Base-by-base conservation (phyloP, 2,888 invertebrate genomes). In the Cheilosia urbana region DNA sequence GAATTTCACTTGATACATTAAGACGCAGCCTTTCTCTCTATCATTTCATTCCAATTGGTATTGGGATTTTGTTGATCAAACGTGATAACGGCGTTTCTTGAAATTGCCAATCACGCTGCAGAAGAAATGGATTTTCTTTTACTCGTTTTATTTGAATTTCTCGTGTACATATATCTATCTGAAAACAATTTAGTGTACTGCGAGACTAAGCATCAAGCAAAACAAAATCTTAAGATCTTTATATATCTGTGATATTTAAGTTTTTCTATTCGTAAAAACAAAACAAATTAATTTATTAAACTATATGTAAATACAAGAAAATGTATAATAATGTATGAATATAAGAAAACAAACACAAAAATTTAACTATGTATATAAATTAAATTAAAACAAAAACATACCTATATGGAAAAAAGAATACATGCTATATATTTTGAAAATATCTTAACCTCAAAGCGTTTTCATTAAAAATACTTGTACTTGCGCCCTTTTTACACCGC, bases 241-340 rank as follows among this genome's bases (percentile, higher is more conserved):
- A 80, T 87, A 90, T 88, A 89, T 37, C 91, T 91, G 91, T 91
- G 91, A 91, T 91, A 91, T 90, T 90, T 90, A 91, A 91, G 91
- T 91, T 91, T 90, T 89, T 88, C 87, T 88, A 73, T 80, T 55
- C 66, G 62, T 81, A 76, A 63, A 79, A 84, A 73, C 79, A 62
- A 62, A 76, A 69, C 75, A 76, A 85, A 85, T 66, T 87, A 68
- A 87, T 87, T 87, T 87, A 87, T 87, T 85, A 40, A 79, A 79
- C 53, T 72, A 24, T 51, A 77, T 80, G 62, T 79, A 75, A 77
- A 65, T 2, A 45, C 34, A 66, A 57, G 53, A 78, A 68, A 47
- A 45, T 45, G 17, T 45, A 17, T 63, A 63, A 78, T 76, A 87
- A 89, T 87, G 73, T 83, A 84, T 83, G 73, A 80, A 79, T 83